These are phyloP conservation scores for Chironomus tentans DNA, from an alignment of 2,888 invertebrate species.

Conservation along the genomic window DNA sequence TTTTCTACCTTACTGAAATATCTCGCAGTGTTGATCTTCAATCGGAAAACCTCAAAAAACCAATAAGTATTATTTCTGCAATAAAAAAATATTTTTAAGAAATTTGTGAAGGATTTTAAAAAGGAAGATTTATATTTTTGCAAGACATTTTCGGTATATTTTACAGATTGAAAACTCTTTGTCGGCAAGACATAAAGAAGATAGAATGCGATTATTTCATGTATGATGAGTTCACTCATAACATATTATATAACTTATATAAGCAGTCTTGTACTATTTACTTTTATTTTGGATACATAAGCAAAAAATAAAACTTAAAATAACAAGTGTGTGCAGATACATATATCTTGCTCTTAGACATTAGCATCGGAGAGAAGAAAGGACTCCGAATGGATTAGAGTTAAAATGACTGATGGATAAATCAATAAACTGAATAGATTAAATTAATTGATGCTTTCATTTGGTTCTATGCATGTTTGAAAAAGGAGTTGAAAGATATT, in stretches of 20 bases:
- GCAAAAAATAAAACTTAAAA: background rate
- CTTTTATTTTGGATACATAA: background rate
- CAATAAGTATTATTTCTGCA: background rate
- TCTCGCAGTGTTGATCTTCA: background rate
- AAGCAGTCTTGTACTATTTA: background rate
- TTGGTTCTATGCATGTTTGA: too few relatives aligned
- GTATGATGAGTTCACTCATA: too few relatives aligned
- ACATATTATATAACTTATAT: background rate
- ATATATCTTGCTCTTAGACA: background rate
- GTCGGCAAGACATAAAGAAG: background rate
- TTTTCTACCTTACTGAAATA: too few relatives aligned
- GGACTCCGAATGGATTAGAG: too few relatives aligned
- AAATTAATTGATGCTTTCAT: too few relatives aligned
- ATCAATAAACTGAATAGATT: too few relatives aligned
- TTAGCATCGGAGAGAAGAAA: too few relatives aligned
- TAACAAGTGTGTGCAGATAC: conserved; percentile 18
- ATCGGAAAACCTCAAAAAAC: background rate
- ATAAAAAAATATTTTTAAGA: too few relatives aligned
- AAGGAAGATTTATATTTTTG: too few relatives aligned
- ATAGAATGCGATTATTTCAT: conserved; percentile 12
- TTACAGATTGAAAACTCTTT: background rate
- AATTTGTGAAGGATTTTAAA: too few relatives aligned
- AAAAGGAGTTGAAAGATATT: too few relatives aligned
- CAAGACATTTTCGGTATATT: background rate
- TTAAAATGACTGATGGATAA: too few relatives aligned